These are phyloP conservation scores for Diorhabda sublineata DNA, from an alignment of 1,140 invertebrate species.

Conservation along the genomic window DNA sequence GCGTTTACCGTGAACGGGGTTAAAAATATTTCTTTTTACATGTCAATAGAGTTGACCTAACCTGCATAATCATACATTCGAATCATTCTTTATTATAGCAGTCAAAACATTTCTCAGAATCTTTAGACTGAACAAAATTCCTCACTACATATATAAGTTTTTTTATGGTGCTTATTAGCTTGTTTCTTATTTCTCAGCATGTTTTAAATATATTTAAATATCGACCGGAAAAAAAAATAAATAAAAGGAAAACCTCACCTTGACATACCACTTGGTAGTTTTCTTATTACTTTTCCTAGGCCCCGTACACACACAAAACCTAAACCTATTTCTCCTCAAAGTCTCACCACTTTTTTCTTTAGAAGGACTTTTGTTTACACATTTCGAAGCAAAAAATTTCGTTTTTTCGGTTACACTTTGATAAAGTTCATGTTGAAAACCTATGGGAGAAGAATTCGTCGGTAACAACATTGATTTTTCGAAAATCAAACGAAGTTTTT, in stretches of 20 bases:
- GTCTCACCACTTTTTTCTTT: slow-evolving; percentile 31
- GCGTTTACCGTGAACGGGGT: too few relatives aligned
- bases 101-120: too few relatives aligned
- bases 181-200: too few relatives aligned
- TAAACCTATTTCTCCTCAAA: slow-evolving; percentile 33
- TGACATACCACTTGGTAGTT: slow-evolving; percentile 49
- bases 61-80: too few relatives aligned
- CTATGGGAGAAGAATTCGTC: slow-evolving; percentile 38
- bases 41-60: too few relatives aligned
- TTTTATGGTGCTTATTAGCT: too few relatives aligned
- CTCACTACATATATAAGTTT: too few relatives aligned
- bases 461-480: slow-evolving; percentile 37
- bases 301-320: slow-evolving; percentile 42
- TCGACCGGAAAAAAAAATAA: too few relatives aligned
- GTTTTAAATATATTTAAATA: too few relatives aligned
- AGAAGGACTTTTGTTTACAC: slow-evolving; percentile 31
- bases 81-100: too few relatives aligned
- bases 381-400: slow-evolving; percentile 45
- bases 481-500: background rate
- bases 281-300: slow-evolving; percentile 34
- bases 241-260: slow-evolving; percentile 41
- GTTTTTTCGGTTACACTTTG: slow-evolving; percentile 46
- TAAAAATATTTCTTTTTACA: too few relatives aligned
- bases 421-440: slow-evolving; percentile 40
- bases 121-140: too few relatives aligned